phyloP scores from a whole-genome alignment of 1,140 invertebrate species.

The Ooceraea biroi region DNA sequence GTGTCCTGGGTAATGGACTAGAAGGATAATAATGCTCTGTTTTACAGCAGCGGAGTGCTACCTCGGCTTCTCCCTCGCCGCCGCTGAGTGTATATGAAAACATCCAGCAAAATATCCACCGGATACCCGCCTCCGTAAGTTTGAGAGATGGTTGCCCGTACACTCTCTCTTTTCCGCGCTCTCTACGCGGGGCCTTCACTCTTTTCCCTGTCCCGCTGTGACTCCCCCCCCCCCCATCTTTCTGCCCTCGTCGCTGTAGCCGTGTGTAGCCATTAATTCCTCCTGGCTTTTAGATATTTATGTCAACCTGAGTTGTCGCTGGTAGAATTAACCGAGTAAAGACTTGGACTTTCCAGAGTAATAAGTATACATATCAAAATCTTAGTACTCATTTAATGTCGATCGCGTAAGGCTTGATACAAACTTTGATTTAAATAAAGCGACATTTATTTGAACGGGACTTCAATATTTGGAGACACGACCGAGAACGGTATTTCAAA shows the following conservation, averaged over 20 bases:
- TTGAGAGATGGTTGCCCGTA: conserved; percentile 67
- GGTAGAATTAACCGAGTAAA: conserved; percentile 15
- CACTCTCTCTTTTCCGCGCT: conserved; percentile 12
- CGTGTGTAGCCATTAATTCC: conserved; percentile 12
- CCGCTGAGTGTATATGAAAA: conserved; percentile 75
- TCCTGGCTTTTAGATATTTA: not conserved
- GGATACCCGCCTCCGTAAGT: conserved; percentile 70
- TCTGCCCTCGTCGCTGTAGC: not conserved
- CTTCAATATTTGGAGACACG: no score
- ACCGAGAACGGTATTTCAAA: no score
- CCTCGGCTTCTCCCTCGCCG: conserved; percentile 58
- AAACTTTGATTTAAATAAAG: not conserved
- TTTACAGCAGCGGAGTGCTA: conserved; percentile 75
- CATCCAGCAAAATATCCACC: conserved; percentile 75
- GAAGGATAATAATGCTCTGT: conserved; percentile 81
- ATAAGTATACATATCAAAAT: not conserved
- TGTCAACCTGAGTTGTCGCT: not conserved
- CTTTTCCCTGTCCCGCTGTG: conserved; percentile 4
- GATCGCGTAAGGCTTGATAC: not conserved
- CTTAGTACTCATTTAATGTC: conserved; percentile 1
- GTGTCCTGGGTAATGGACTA: conserved; percentile 80
- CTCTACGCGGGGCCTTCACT: not conserved
- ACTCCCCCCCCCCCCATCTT: not conserved
- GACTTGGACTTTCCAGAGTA: not conserved
- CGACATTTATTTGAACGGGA: no score